These are phyloP conservation scores for Parauchenoglanis punctatus DNA, from an alignment of 2,797 vertebrate species.

Conservation along the genomic window DNA sequence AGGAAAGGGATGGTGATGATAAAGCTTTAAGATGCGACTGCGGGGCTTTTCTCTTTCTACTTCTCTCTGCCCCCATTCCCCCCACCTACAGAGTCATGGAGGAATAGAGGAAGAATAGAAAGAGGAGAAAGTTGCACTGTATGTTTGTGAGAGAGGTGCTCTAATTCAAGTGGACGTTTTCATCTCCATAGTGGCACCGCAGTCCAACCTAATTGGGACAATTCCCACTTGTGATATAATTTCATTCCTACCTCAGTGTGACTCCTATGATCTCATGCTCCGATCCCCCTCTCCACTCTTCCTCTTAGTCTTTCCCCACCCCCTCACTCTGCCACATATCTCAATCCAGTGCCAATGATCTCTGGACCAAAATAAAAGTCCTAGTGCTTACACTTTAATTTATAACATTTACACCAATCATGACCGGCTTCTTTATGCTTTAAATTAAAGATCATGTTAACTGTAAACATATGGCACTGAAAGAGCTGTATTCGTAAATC, in stretches of 20 bases:
- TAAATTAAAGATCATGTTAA: background rate
- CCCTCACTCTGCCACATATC: constrained; percentile 39
- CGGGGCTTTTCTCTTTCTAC: background rate
- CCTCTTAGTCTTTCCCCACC: constrained; percentile 27
- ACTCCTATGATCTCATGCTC: constrained; percentile 61
- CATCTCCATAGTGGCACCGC: constrained; percentile 54
- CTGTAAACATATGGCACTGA: background rate
- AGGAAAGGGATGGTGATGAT: constrained; percentile 33
- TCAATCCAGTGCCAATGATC: constrained; percentile 45
- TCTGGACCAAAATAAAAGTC: constrained; percentile 44
- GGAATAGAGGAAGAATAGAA: constrained; percentile 20
- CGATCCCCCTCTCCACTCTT: constrained; percentile 41
- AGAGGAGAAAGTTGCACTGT: constrained; percentile 16
- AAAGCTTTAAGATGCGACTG: constrained; percentile 23
- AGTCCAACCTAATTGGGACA: constrained; percentile 65
- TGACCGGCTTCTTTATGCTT: background rate
- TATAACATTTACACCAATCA: constrained; percentile 5
- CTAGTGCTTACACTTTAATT: background rate
- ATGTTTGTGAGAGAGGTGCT: constrained; percentile 34
- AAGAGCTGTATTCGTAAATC: constrained; percentile 31
- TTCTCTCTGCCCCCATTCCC: background rate
- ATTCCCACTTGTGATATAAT: constrained; percentile 64
- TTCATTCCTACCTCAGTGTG: constrained; percentile 62
- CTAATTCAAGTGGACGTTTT: constrained; percentile 58
- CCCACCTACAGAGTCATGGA: constrained; percentile 14